A percentile compares a stretch with the other conserved stretches of the same genome.
phyloP scores from a whole-genome alignment of 2,888 invertebrate genomes.

The Tipula vernalis region DNA sequence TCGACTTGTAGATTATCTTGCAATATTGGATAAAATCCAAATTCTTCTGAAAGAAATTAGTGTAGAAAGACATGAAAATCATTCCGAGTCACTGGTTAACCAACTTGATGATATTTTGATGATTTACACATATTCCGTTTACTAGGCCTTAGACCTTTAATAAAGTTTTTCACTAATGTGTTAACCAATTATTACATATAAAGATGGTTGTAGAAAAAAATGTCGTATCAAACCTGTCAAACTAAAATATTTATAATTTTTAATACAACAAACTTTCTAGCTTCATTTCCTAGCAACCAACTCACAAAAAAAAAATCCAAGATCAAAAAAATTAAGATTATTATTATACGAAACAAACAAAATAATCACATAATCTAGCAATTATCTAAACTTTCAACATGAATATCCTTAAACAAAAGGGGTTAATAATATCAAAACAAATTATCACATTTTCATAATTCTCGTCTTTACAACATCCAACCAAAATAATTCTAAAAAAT shows the following conservation, averaged over 20 bases:
- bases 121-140: too few species aligned
- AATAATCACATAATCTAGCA: background rate
- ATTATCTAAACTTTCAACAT: background rate
- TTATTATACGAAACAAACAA: background rate
- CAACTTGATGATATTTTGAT: too few species aligned
- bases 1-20: too few species aligned
- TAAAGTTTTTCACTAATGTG: too few species aligned
- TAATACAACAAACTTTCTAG: background rate
- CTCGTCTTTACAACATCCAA: background rate
- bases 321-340: background rate
- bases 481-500: background rate
- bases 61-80: too few species aligned
- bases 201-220: too few species aligned
- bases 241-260: background rate
- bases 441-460: background rate
- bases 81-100: too few species aligned
- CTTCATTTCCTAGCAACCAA: background rate
- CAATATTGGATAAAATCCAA: too few species aligned
- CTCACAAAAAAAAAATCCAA: background rate
- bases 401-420: background rate
- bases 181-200: too few species aligned
- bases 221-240: background rate
- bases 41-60: too few species aligned
- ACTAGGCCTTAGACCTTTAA: too few species aligned
- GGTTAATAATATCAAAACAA: background rate